Percentiles rank a stretch among this genome's conserved stretches.
Evolutionary conservation across 2,888 invertebrate genomes (phyloP).

Genomic region (Cataglyphis albicans): DNA sequence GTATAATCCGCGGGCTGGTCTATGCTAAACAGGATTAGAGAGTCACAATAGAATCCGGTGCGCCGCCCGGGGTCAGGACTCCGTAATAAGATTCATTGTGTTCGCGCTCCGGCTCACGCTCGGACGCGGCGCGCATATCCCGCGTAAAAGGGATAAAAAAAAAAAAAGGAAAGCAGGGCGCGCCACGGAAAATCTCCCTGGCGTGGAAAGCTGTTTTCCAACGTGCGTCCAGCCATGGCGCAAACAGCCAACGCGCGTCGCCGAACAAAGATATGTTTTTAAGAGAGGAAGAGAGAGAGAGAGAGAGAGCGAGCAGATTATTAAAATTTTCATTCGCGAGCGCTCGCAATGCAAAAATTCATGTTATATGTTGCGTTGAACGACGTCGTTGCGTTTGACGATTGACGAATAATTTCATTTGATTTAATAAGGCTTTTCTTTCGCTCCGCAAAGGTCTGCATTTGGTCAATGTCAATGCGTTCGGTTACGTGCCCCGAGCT

Average conservation of each 20-base stretch:
- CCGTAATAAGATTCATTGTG: constrained; percentile 61
- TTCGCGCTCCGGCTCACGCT: constrained; percentile 42
- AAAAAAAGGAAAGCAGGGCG: background rate
- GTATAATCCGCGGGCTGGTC: constrained; percentile 40
- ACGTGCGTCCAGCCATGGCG: constrained; percentile 9
- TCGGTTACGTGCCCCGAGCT: background rate
- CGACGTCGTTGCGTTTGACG: background rate
- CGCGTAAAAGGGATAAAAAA: constrained; percentile 11
- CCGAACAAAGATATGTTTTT: constrained; percentile 34
- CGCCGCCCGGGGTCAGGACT: constrained; percentile 50
- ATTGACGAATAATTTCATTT: background rate
- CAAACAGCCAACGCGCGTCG: constrained; percentile 26
- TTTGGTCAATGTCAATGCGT: background rate
- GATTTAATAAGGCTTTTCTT: background rate
- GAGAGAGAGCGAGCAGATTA: background rate
- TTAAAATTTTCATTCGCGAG: constrained; percentile 33
- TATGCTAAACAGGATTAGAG: constrained; percentile 57
- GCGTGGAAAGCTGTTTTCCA: constrained; percentile 46
- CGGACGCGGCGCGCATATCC: constrained; percentile 51
- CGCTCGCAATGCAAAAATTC: constrained; percentile 15
- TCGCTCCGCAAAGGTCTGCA: background rate
- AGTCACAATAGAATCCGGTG: constrained; percentile 44
- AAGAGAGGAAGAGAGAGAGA: background rate
- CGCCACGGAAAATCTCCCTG: constrained; percentile 34
- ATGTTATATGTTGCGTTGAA: too few relatives aligned